Evolutionary conservation across 2,797 vertebrate genomes (phyloP).

Genomic region (Huso huso): DNA sequence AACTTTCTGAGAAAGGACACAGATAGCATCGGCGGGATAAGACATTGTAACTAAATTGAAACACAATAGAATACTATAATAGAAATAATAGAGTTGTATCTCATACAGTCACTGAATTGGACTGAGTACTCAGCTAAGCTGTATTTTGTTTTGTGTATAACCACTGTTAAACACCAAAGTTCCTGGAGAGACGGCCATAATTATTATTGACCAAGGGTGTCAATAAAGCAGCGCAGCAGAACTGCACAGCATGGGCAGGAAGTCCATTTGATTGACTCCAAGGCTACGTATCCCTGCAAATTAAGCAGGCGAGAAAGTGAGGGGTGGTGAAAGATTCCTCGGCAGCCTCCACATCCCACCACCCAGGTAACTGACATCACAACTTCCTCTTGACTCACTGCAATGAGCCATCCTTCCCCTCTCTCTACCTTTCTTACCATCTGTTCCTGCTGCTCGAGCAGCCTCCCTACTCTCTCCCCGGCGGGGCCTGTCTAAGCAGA

Average conservation of each 20-base stretch:
- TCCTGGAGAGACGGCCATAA: too few relatives aligned
- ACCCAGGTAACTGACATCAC: constrained; percentile 52
- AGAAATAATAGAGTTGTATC: too few relatives aligned
- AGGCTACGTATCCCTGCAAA: constrained; percentile 13
- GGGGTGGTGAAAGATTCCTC: constrained; percentile 20
- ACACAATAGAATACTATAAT: too few relatives aligned
- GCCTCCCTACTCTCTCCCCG: constrained; percentile 56
- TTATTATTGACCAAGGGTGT: too few relatives aligned
- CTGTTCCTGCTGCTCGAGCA: constrained; percentile 69
- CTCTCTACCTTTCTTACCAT: constrained; percentile 63
- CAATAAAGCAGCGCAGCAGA: too few relatives aligned
- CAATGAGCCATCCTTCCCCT: constrained; percentile 41
- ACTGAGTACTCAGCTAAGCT: too few relatives aligned
- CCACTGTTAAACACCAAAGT: too few relatives aligned
- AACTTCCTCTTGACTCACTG: constrained; percentile 36
- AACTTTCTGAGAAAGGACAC: too few relatives aligned
- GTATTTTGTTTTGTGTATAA: too few relatives aligned
- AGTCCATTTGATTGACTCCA: constrained; percentile 27
- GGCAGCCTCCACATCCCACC: constrained; percentile 35
- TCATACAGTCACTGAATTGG: too few relatives aligned
- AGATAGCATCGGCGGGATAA: too few relatives aligned
- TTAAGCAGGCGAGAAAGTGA: constrained; percentile 7
- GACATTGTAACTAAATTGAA: too few relatives aligned
- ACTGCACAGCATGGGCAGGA: neutral
- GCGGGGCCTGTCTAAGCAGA: constrained; percentile 73